These are phyloP conservation scores for Drosophila diplacantha DNA, from an alignment of 2,888 invertebrate genomes.

Conservation along the genomic window DNA sequence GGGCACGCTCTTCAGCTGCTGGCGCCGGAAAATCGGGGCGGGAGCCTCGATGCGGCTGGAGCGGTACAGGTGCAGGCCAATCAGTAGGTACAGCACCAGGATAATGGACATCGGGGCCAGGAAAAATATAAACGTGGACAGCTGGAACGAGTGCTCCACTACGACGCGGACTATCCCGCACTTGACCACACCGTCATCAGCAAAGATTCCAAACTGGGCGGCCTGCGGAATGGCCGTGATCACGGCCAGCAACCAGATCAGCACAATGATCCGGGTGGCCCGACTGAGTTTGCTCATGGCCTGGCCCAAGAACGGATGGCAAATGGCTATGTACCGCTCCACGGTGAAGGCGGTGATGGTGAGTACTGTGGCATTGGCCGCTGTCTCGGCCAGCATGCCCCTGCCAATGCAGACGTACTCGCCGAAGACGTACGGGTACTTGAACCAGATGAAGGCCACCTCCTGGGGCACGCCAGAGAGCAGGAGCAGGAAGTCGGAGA, in stretches of 20 bases:
- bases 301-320: constrained; percentile 83
- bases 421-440: constrained; percentile 88
- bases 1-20: constrained; percentile 56
- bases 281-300: constrained; percentile 89
- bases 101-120: constrained; percentile 93
- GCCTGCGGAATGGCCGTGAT: constrained; percentile 87
- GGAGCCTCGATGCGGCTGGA: constrained; percentile 75
- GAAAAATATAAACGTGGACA: constrained; percentile 88
- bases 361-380: constrained; percentile 86
- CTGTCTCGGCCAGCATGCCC: constrained; percentile 88
- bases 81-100: constrained; percentile 87
- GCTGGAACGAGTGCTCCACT: constrained; percentile 79
- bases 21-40: constrained; percentile 76
- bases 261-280: constrained; percentile 85
- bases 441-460: constrained; percentile 87
- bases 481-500: constrained; percentile 88
- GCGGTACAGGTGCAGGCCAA: constrained; percentile 83
- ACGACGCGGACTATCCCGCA: constrained; percentile 76
- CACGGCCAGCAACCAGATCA: constrained; percentile 88
- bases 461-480: constrained; percentile 86
- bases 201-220: constrained; percentile 85
- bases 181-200: constrained; percentile 62
- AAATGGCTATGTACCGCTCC: constrained; percentile 84
- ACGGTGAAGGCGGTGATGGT: constrained; percentile 91
- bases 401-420: constrained; percentile 87